Evolutionary conservation across 2,888 invertebrate species (phyloP), one percentile per base, ranked within the genome.

Genomic region (Drosophila robusta): DNA sequence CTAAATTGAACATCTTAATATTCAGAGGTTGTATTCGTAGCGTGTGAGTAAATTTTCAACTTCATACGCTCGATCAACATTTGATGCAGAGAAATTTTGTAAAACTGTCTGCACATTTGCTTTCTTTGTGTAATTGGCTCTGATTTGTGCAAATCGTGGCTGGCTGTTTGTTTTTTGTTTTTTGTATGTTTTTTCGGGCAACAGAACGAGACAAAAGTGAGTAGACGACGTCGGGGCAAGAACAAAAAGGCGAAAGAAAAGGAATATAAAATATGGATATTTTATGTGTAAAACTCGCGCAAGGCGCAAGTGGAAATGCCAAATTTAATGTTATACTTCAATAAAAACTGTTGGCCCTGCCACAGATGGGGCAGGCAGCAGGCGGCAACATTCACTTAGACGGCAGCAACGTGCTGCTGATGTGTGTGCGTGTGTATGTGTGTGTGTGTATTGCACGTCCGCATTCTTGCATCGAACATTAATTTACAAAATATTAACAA

Each of bases 391-490:
- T 73, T 36, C 54, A 54, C 64, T 55, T 54, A 44, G 66, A 50
- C 36, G 22, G 49, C 24, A 45, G 22, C 56, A 42, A 36, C 49
- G 55, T 51, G 69, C 42, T 51, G 32, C 62, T 47, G 24, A 3
- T 32, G 26, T 22, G 14, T 16, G 32, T 44, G 57, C 14, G 36
- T 54, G 42, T 12, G 1, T 36, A 38, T 51, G 44, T 52, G 29
- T 56, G 38, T 38, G 26, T 58, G 50, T 62, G 47, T 41, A 60
- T 68, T 73, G 77, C 70, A 83, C 67, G 85, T 85, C 85, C 85
- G 85, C 85, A 85, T 85, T 85, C 85, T 80, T 79, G 76, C 84
- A 86, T 88, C 87, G 89, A 86, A 86, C 85, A 88, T 85, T 88
- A 85, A 88, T 85, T 85, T 88, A 70, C 84, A 79, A 82, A 82